Percentiles rank a stretch among this genome's conserved stretches.
phyloP scores from a whole-genome alignment of 2,797 vertebrate genomes.

The Spea hammondii region DNA sequence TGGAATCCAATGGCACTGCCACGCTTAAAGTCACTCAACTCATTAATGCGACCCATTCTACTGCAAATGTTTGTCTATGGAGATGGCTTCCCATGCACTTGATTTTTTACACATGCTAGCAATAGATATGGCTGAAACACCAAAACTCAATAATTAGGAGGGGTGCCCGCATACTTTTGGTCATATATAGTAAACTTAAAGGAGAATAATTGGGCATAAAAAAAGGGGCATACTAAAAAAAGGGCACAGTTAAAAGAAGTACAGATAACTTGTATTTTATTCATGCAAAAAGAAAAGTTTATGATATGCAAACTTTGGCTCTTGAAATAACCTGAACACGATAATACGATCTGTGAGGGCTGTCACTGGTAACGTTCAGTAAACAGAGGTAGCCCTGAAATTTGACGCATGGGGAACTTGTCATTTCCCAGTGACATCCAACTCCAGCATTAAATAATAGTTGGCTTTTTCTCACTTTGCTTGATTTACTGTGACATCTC shows the following conservation, averaged over 20 bases:
- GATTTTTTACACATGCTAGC: neutral
- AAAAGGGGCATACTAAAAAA: neutral
- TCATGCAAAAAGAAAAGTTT: neutral
- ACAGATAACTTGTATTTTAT: neutral
- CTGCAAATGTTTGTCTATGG: no score
- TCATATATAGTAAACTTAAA: neutral
- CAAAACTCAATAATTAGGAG: no score
- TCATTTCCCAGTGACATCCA: conserved; percentile 28
- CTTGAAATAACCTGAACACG: conserved; percentile 14
- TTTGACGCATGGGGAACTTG: conserved; percentile 21
- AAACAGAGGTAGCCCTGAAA: conserved; percentile 32
- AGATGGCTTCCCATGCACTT: neutral
- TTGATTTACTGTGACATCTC: neutral
- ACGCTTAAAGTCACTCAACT: no score
- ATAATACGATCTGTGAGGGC: conserved; percentile 32
- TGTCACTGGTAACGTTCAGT: conserved; percentile 28
- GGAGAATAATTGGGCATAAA: neutral
- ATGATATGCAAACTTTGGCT: conserved; percentile 6
- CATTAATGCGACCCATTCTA: neutral
- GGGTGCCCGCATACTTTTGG: no score
- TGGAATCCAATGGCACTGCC: neutral
- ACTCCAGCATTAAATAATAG: conserved; percentile 8
- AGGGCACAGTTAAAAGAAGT: neutral
- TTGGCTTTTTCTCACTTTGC: neutral
- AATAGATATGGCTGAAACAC: no score